Evolutionary conservation across 2,113 vertebrate genomes (phyloP).

Genomic region (Bucco capensis): DNA sequence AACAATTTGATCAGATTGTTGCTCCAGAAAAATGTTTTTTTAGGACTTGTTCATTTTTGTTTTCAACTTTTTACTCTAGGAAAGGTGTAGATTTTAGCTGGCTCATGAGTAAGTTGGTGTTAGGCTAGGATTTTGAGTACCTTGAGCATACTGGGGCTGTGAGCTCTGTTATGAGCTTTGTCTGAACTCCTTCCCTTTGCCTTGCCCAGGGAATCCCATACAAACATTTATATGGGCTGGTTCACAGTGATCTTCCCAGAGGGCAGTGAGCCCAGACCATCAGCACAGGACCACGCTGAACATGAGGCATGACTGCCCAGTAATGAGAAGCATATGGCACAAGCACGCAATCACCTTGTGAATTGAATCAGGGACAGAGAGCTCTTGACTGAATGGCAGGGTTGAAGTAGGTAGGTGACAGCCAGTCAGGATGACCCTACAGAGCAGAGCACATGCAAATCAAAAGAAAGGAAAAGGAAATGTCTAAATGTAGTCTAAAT

Average conservation of each 20-base stretch:
- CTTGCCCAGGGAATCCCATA: neutral
- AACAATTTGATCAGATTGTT: neutral
- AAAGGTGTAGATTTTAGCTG: neutral
- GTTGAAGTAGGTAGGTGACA: neutral
- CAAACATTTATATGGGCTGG: neutral
- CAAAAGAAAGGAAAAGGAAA: neutral
- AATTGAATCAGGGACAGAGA: neutral
- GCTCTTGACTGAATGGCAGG: neutral
- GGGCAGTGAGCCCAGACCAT: neutral
- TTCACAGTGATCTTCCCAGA: neutral
- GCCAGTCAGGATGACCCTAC: neutral
- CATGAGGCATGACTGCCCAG: accelerated
- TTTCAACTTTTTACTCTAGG: neutral
- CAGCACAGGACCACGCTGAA: neutral
- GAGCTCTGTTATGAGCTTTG: too few species aligned
- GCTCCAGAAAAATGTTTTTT: neutral
- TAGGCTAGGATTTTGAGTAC: neutral
- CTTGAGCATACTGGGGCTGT: neutral
- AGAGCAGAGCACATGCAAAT: neutral
- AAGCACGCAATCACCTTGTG: neutral
- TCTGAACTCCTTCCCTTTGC: neutral
- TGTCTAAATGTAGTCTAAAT: too few species aligned
- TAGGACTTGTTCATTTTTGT: neutral
- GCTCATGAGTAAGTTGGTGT: neutral
- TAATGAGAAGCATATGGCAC: neutral